Evolutionary conservation across 2,888 invertebrate species (phyloP), one percentile per base, ranked within the genome.

Genomic region (Drosophila falleni): DNA sequence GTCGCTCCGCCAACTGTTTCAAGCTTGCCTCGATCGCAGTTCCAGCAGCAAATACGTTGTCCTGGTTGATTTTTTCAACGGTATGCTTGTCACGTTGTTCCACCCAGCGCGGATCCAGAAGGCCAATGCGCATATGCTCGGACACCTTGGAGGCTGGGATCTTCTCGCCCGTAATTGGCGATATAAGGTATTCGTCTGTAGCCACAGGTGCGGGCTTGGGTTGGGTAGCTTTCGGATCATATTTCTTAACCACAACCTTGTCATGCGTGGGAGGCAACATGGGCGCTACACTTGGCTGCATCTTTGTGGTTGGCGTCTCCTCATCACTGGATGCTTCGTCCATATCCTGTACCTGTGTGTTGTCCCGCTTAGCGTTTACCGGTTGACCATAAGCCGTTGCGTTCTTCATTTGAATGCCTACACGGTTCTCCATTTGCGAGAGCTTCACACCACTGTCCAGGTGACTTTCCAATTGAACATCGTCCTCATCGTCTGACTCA

Each of bases 101-200:
- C 71, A 99, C 96, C 98, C 99, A 99, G 87, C 98, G 96, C 15
- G 98, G 98, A 95, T 99, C 99, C 81, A 99, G 93, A 81, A 99
- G 93, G 16, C 98, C 98, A 92, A 98, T 98, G 80, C 98, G 96
- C 95, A 99, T 98, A 93, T 99, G 99, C 89, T 99, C 98, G 67
- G 98, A 98, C 67, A 99, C 97, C 93, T 99, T 98, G 90, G 97
- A 97, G 0, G 98, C 98, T 0, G 98, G 98, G 87, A 99, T 98
- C 92, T 97, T 96, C 92, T 99, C 99, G 41, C 99, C 99, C 0
- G 99, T 99, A 90, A 99, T 97, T 0, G 99, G 99, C 0, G 99
- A 99, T 74, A 99, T 98, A 59, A 99, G 95, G 94, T 96, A 99
- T 90, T 98, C 97, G 90, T 98, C 97, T 0, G 96, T 94, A 5